Evolutionary conservation across 2,888 invertebrate species (phyloP).

Genomic region (Drosophila limbata): DNA sequence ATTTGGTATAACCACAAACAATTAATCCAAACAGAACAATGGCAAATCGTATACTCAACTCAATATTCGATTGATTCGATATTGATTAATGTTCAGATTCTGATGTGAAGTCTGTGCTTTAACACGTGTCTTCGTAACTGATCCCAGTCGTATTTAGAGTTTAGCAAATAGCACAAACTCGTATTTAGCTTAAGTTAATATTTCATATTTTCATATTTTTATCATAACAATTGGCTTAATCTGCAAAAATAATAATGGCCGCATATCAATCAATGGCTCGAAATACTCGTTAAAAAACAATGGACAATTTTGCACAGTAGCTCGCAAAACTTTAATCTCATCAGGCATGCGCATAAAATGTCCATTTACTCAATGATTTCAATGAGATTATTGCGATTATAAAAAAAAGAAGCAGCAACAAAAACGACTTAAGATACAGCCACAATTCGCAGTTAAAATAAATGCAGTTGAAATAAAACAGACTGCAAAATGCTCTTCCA

Average conservation of each 20-base stretch:
- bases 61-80: constrained; percentile 19
- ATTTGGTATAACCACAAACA: constrained; percentile 24
- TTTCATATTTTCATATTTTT: constrained; percentile 31
- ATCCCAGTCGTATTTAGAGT: constrained; percentile 2
- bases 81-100: constrained; percentile 48
- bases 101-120: neutral
- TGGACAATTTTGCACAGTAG: constrained; percentile 62
- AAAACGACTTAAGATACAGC: constrained; percentile 7
- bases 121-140: constrained; percentile 32
- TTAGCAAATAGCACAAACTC: neutral
- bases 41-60: constrained; percentile 31
- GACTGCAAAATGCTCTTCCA: constrained; percentile 26
- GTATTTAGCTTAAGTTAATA: constrained; percentile 13
- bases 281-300: constrained; percentile 38
- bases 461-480: neutral
- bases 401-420: constrained; percentile 32
- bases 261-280: constrained; percentile 59
- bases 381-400: constrained; percentile 56
- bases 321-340: constrained; percentile 48
- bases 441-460: constrained; percentile 1
- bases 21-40: constrained; percentile 53
- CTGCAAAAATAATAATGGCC: constrained; percentile 56
- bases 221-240: constrained; percentile 49
- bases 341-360: constrained; percentile 56
- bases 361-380: constrained; percentile 48